phyloP scores from a whole-genome alignment of 1,140 invertebrate genomes.

The Limonius californicus region DNA sequence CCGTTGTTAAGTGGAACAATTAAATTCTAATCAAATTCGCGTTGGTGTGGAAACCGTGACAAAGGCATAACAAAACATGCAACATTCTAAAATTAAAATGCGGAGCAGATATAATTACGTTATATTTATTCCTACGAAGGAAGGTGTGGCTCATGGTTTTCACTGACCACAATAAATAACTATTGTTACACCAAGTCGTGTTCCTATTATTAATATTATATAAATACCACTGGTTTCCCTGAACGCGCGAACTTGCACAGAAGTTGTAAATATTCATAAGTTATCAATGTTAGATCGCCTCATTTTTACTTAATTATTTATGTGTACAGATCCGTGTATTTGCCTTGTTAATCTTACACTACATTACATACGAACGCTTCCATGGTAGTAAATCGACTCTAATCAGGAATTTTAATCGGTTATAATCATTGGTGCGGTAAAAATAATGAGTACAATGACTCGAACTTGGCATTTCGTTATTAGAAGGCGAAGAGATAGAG shows the following conservation, averaged over 20 bases:
- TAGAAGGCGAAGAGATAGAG: no score
- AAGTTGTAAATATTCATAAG: conserved; percentile 6
- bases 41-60: not conserved
- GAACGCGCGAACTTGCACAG: not conserved
- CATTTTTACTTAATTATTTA: not conserved
- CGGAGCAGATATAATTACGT: conserved; percentile 12
- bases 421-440: not conserved
- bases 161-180: conserved; percentile 15
- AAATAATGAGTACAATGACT: not conserved
- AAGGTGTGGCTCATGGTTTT: conserved; percentile 5
- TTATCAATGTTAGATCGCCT: not conserved
- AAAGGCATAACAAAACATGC: no score
- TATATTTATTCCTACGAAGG: conserved; percentile 5
- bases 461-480: not conserved
- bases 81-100: conserved; percentile 5
- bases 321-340: not conserved
- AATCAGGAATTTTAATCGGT: not conserved
- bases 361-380: not conserved
- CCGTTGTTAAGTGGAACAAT: no score
- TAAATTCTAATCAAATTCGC: not conserved
- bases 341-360: not conserved
- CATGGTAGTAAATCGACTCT: not conserved
- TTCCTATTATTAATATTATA: conserved; percentile 11
- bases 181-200: not conserved
- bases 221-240: not conserved